Evolutionary conservation across 2,113 vertebrate genomes (phyloP), one percentile per base, ranked within the genome.

Genomic region (Elachura formosa): DNA sequence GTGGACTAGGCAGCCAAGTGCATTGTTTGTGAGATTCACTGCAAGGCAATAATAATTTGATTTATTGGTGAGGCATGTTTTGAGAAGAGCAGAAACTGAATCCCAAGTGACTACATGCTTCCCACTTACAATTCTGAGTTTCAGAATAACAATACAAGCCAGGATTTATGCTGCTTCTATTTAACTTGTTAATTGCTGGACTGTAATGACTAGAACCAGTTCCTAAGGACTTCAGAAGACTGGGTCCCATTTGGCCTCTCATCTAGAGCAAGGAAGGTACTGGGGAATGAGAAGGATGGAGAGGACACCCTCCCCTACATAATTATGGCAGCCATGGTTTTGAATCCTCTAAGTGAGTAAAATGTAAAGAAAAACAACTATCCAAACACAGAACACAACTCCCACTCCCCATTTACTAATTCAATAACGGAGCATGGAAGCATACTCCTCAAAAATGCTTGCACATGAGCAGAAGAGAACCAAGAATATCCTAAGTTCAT

Each of bases 11-110:
- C 90, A 94, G 79, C 48, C 59, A 88, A 96, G 66, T 3, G 2
- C 83, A 93, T 89, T 96, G 92, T 96, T 96, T 96, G 69, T 36
- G 67, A 96, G 73, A 91, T 68, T 90, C 59, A 74, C 76, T 87
- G 84, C 45, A 94, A 94, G 59, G 81, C 90, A 96, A 80, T 62
- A 95, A 90, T 95, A 94, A 96, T 96, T 94, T 95, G 80, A 94
- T 94, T 94, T 96, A 96, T 83, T 92, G 75, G 79, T 85, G 63
- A 95, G 45, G 81, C 71, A 66, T 84, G 82, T 78, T 94, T 93
- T 84, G 72, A 90, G 73, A 89, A 72, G 75, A 67, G 62, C 43
- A 69, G 67, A 88, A 79, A 74, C 55, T 89, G 38, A 89, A 91
- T 90, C 89, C 41, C 36, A 89, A 90, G 67, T 41, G 41, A 85